Base-by-base conservation (phyloP, 1,140 invertebrate genomes). In the Zaprionus kolodkinae region DNA sequence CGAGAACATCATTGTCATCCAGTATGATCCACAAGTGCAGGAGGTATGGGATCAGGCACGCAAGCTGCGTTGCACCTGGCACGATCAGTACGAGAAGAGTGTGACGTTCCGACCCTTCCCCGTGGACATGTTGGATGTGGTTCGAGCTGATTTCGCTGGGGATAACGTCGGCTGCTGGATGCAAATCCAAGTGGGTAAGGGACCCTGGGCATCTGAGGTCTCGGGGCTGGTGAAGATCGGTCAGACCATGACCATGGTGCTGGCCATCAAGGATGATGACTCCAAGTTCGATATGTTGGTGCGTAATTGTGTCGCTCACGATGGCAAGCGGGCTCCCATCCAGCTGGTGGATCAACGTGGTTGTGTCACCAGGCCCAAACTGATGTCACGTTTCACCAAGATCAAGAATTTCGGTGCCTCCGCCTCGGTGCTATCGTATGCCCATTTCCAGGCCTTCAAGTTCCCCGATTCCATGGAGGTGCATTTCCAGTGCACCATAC, bases 391-490 rank as follows among this genome's bases (percentile, higher is more conserved):
- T 66, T 98, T 99, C 90, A 98, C 97, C 0, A 98, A 99, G 88
- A 98, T 99, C 71, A 98, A 98, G 92, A 98, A 98, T 91, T 99
- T 98, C 68, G 98, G 97, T 9, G 96, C 97, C 0, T 97, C 96
- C 63, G 98, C 98, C 6, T 97, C 97, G 1, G 97, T 98, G 1
- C 93, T 98, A 3, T 98, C 97, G 0, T 98, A 98, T 81, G 97
- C 97, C 0, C 97, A 98, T 91, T 98, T 98, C 95, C 97, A 97
- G 93, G 97, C 97, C 0, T 99, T 98, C 93, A 98, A 98, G 91
- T 98, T 99, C 94, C 98, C 98, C 0, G 98, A 98, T 89, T 98
- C 97, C 0, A 98, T 98, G 97, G 97, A 98, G 92, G 97, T 99
- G 0, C 97, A 98, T 91, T 98, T 99, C 94, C 97, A 98, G 92